phyloP scores from a whole-genome alignment of 2,797 vertebrate genomes.

The Macrochelys suwanniensis region DNA sequence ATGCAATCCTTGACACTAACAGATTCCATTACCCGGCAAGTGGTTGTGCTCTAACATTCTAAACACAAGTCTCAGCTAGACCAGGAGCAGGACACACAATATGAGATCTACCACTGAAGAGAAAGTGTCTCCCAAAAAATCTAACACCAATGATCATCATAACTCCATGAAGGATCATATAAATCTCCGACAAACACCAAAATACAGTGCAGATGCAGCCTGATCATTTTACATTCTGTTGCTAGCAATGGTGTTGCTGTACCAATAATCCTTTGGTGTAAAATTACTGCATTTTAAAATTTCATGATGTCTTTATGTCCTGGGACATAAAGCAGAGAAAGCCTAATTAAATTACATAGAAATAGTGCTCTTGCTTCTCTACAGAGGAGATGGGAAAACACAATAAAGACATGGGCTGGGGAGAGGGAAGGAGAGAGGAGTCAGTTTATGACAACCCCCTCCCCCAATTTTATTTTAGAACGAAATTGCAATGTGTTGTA shows the following conservation, averaged over 20 bases:
- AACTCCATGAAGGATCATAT: accelerated
- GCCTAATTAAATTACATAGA: slow-evolving; percentile 33
- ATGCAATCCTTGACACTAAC: neutral
- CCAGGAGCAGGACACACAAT: neutral
- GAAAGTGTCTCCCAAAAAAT: neutral
- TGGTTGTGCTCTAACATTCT: neutral
- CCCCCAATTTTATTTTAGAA: neutral
- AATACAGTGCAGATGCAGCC: neutral
- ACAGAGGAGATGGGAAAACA: neutral
- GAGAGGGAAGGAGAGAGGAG: neutral
- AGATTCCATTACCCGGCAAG: neutral
- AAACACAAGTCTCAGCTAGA: neutral
- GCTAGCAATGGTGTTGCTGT: neutral
- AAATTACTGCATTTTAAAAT: slow-evolving; percentile 39
- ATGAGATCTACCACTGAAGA: neutral
- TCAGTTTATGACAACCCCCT: neutral
- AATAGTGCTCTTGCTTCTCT: neutral
- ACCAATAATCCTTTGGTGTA: slow-evolving; percentile 37
- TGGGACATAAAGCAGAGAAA: slow-evolving; percentile 47
- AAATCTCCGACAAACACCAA: neutral
- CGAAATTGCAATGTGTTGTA: neutral
- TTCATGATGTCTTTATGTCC: slow-evolving; percentile 37
- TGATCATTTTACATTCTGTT: neutral
- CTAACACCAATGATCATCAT: neutral
- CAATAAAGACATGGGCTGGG: neutral